Evolutionary conservation across 2,888 invertebrate genomes (phyloP).

Genomic region (Chaetogeoica ovagalla): DNA sequence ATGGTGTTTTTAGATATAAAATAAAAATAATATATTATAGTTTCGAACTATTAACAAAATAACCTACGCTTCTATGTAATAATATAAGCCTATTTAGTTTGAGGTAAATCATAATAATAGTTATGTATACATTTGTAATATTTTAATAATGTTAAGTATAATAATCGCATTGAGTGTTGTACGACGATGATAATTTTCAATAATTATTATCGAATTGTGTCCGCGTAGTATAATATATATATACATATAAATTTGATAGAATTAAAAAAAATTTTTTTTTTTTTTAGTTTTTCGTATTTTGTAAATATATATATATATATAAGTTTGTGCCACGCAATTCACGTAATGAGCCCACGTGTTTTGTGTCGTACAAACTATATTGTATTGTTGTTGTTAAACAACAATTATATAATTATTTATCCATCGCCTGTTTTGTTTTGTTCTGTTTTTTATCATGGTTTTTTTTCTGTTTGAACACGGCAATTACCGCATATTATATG

Average conservation of each 20-base stretch:
- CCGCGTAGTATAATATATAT: neutral
- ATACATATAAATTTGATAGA: too few species aligned
- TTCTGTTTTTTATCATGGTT: neutral
- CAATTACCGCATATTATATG: slow-evolving; percentile 25
- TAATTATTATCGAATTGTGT: neutral
- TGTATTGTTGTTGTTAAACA: slow-evolving; percentile 2
- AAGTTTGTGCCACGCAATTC: slow-evolving; percentile 49
- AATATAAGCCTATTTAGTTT: too few species aligned
- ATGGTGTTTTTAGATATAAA: too few species aligned
- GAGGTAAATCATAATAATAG: too few species aligned
- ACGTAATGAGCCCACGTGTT: slow-evolving; percentile 50
- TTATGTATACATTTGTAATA: too few species aligned
- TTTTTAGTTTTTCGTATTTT: slow-evolving; percentile 19
- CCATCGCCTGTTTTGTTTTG: neutral
- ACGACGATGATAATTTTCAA: slow-evolving; percentile 12
- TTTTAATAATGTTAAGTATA: too few species aligned
- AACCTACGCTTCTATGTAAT: too few species aligned
- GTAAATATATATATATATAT: neutral
- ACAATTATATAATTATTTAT: slow-evolving; percentile 10
- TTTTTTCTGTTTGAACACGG: slow-evolving; percentile 38
- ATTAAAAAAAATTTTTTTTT: neutral
- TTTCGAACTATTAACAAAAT: too few species aligned
- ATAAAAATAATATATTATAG: too few species aligned
- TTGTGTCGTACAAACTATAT: slow-evolving; percentile 46
- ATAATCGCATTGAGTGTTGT: neutral